phyloP scores from a whole-genome alignment of 2,113 vertebrate genomes.

The Carlito syrichta region DNA sequence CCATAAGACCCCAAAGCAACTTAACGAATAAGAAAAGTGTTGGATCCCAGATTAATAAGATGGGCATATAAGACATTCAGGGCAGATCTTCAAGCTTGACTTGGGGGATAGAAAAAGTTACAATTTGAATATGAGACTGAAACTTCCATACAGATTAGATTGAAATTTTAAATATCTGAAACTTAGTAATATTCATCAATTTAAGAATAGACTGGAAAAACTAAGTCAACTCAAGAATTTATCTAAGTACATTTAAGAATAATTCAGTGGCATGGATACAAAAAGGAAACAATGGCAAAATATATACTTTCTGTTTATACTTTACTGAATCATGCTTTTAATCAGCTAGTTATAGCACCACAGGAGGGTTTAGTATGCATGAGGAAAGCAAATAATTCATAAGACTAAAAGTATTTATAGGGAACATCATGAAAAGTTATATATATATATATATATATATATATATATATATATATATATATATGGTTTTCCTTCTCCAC shows the following conservation, averaged over 20 bases:
- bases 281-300: neutral
- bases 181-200: slow-evolving; percentile 9
- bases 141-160: neutral
- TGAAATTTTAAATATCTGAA: neutral
- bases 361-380: neutral
- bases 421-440: neutral
- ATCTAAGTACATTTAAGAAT: neutral
- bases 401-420: neutral
- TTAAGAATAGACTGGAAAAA: neutral
- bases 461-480: neutral
- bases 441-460: neutral
- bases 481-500: neutral
- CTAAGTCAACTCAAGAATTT: neutral
- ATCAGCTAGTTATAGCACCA: neutral
- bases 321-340: neutral
- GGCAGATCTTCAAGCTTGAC: neutral
- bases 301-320: neutral
- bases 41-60: neutral
- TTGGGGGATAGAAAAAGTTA: neutral
- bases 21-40: neutral
- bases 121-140: neutral
- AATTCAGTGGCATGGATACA: neutral
- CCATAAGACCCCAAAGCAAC: neutral
- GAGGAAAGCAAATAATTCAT: neutral
- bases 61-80: neutral